Percentiles rank a stretch among this genome's conserved stretches.
Evolutionary conservation across 2,888 invertebrate species (phyloP).

Genomic region (Agrenia bidenticulata): DNA sequence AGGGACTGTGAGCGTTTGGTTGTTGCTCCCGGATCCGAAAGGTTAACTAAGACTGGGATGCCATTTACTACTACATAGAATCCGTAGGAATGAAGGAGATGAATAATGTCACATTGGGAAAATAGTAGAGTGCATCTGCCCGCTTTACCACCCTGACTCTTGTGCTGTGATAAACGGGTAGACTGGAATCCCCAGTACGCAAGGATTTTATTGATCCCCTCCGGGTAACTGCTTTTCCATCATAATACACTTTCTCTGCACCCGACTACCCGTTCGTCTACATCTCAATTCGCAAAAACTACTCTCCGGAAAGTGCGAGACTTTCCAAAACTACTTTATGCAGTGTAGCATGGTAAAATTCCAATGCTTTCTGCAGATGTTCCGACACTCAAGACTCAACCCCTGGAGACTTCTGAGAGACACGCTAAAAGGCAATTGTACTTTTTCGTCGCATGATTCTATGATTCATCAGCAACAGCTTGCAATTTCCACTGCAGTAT

Average conservation of each 20-base stretch:
- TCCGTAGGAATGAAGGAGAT: background rate
- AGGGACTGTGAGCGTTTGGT: background rate
- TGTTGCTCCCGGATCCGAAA: background rate
- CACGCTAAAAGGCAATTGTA: slow-evolving; percentile 17
- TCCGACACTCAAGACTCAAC: background rate
- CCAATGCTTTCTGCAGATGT: slow-evolving; percentile 4
- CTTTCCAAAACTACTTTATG: slow-evolving; percentile 1
- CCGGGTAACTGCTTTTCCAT: slow-evolving; percentile 1
- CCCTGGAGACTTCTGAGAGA: background rate
- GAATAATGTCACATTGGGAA: slow-evolving; percentile 18
- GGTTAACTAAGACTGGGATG: slow-evolving; percentile 11
- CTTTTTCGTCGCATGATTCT: slow-evolving; percentile 6
- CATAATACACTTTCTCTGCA: background rate
- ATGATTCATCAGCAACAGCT: no score
- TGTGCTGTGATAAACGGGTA: background rate
- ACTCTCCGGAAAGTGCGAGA: background rate
- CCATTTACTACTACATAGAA: background rate
- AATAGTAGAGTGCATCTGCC: slow-evolving; percentile 10
- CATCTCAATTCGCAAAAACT: slow-evolving; percentile 7
- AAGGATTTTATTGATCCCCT: slow-evolving; percentile 20
- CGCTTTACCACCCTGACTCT: slow-evolving; percentile 3
- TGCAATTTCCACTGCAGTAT: slow-evolving; percentile 1
- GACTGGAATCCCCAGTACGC: slow-evolving; percentile 5
- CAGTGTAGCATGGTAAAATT: background rate
- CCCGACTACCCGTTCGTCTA: background rate